Base-by-base conservation (phyloP, 2,113 vertebrate genomes). In the Emydocephalus ijimae region DNA sequence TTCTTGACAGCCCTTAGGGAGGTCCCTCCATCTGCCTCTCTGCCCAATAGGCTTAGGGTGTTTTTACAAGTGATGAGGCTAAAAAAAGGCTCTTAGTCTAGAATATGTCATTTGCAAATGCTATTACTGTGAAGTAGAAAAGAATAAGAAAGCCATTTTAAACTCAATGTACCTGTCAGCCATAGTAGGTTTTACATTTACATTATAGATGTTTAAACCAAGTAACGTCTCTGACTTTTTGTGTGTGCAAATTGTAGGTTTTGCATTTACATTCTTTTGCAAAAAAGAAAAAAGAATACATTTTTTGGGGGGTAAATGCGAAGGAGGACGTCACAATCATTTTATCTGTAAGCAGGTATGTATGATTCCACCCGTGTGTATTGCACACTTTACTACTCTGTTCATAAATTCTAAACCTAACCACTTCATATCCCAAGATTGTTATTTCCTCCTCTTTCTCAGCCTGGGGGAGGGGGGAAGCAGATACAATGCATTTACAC, bases 11-110 rank as follows among this genome's bases (percentile, higher is more conserved):
- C 89, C 81, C 56, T 34, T 50, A 54, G 81, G 92, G 89, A 90
- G 92, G 74, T 48, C 56, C 23, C 34, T 86, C 92, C 92, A 64
- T 93, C 89, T 87, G 55, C 69, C 85, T 6, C 55, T 74, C 74
- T 92, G 92, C 69, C 89, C 81, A 93, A 89, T 52, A 61, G 48
- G 88, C 81, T 87, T 39, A 64, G 74, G 56, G 56, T 90, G 34
- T 86, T 90, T 85, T 93, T 85, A 93, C 89, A 93, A 93, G 74
- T 55, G 74, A 87, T 86, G 89, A 87, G 61, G 81, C 92, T 93
- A 90, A 93, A 92, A 59, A 90, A 90, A 54, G 81, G 23, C 81
- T 93, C 55, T 39, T 59, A 90, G 88, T 90, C 74, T 90, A 56
- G 74, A 93, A 87, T 93, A 64, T 90, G 89, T 93, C 81, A 86